Percentiles rank a stretch among this genome's conserved stretches.
Conservation (phyloP, 2,888 invertebrate genomes). For the Empis stercorea region DNA sequence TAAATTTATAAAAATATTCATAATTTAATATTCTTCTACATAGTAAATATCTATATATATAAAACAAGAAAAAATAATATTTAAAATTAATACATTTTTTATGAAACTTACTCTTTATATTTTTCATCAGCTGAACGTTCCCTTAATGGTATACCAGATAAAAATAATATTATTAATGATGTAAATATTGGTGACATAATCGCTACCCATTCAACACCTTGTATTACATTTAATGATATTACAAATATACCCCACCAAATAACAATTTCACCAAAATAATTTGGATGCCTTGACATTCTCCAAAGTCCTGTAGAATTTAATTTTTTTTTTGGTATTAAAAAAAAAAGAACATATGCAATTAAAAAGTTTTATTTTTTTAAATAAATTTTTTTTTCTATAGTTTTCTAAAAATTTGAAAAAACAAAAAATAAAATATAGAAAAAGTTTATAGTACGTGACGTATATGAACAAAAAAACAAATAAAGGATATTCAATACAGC, state of each 20-base stretch:
- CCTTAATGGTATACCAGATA: slow-evolving; percentile 80
- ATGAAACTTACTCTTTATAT: slow-evolving; percentile 59
- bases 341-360: no score
- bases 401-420: no score
- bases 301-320: slow-evolving; percentile 53
- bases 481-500: neutral
- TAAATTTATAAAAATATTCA: no score
- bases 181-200: slow-evolving; percentile 80
- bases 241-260: slow-evolving; percentile 92
- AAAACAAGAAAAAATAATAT: no score
- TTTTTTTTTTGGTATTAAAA: no score
- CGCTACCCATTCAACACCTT: slow-evolving; percentile 74
- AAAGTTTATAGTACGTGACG: no score
- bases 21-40: no score
- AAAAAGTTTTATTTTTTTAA: no score
- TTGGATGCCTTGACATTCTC: slow-evolving; percentile 82
- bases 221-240: slow-evolving; percentile 73
- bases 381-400: neutral
- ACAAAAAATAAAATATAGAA: no score
- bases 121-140: slow-evolving; percentile 81
- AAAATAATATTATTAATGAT: slow-evolving; percentile 71
- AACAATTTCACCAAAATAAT: slow-evolving; percentile 88
- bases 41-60: no score
- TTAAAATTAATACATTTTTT: no score
- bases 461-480: neutral